Conservation (phyloP, 2,888 invertebrate genomes). For the Cryptus armator region DNA sequence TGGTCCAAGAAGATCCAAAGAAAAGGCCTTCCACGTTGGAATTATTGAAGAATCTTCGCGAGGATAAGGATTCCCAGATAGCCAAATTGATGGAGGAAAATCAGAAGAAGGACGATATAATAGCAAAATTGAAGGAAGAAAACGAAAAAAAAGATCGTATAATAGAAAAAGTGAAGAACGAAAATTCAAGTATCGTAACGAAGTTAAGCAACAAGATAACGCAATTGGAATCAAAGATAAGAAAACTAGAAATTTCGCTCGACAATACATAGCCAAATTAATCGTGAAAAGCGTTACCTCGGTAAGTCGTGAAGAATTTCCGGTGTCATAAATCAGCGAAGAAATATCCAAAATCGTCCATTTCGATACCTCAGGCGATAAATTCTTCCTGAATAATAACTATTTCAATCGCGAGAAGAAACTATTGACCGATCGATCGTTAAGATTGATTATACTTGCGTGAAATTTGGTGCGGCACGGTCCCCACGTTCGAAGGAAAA, state of each 20-base stretch:
- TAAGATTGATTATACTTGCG: neutral
- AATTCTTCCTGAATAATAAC: conserved; percentile 4
- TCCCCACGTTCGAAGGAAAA: no score
- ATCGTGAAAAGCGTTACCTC: neutral
- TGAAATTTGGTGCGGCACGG: neutral
- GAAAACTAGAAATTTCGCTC: conserved; percentile 39
- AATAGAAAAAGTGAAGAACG: conserved; percentile 51
- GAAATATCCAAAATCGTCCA: neutral
- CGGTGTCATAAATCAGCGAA: conserved; percentile 2
- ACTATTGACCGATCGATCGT: neutral
- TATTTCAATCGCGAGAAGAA: neutral
- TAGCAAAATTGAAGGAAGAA: conserved; percentile 67
- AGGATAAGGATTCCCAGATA: conserved; percentile 84
- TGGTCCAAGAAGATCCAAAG: conserved; percentile 86
- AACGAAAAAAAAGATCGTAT: conserved; percentile 66
- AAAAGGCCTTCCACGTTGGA: conserved; percentile 87
- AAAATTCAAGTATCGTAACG: conserved; percentile 61
- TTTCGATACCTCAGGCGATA: conserved; percentile 1
- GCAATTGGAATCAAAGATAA: conserved; percentile 63
- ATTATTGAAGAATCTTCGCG: conserved; percentile 86
- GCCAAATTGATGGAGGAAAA: conserved; percentile 73
- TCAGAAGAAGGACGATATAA: conserved; percentile 69
- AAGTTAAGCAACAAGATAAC: conserved; percentile 68
- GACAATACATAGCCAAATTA: conserved; percentile 51
- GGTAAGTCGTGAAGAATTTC: neutral